Evolutionary conservation across 2,797 vertebrate genomes (phyloP), one percentile per base, ranked within the genome.

Genomic region (Sebastes minor): DNA sequence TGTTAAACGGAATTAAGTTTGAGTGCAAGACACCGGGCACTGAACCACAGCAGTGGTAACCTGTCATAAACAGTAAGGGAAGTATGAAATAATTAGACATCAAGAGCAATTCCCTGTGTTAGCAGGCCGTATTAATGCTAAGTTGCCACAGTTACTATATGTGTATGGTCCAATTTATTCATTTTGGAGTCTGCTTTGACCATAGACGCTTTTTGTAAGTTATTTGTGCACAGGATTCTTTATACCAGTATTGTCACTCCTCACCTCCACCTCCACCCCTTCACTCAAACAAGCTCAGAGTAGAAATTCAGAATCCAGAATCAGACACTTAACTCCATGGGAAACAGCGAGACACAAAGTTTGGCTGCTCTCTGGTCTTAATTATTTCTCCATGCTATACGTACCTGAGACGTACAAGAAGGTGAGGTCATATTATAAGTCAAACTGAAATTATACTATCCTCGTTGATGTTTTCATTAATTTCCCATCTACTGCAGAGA

Each of bases 231-330:
- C 42, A 25, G 12, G 60, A 71, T 59, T 28, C 42, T 42, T 75
- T 52, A 38, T 2, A 16, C 27, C 12, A 53, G 33, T 52, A 63
- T 53, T 71, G 38, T 73, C 18, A 61, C 22, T n/a, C 42, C 3
- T 8, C 46, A 52, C 32, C 25, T 6, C 28, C 27, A n/a, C 14
- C 10, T 20, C 32, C 14, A 61, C 16, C 23, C 53, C 74, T 28
- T 78, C 23, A 38, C 69, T 82, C 20, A 87, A 69, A 90, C 69
- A 86, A 55, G 14, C 66, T 77, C 59, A 81, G 68, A 80, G 67
- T 55, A 33, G 55, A 61, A 55, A 64, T 57, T 77, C 23, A 73
- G n/a, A 80, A 78, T 83, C 71, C 75, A 52, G 46, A 52, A 52
- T 52, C 46, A 63, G 76, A 75, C 80, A 64, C 16, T 32, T 33